Percentiles rank a stretch among this genome's conserved stretches.
Conservation (phyloP, 2,113 vertebrate genomes). For the Chlorocebus sabaeus region DNA sequence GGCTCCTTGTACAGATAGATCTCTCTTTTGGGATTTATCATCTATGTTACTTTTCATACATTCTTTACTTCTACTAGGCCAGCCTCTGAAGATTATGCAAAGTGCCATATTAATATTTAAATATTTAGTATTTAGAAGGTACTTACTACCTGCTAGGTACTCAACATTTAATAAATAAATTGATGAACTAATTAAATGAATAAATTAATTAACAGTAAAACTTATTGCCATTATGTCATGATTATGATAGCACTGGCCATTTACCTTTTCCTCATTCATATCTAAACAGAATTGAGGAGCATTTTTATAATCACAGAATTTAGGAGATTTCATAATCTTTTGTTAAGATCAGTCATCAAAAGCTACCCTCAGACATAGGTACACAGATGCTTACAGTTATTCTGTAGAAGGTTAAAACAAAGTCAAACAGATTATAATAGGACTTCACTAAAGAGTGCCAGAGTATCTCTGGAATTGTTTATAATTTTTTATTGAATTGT, state of each 20-base stretch:
- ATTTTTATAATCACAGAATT: background rate
- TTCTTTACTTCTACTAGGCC: background rate
- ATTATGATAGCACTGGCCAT: background rate
- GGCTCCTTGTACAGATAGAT: background rate
- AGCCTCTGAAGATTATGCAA: background rate
- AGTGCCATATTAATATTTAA: background rate
- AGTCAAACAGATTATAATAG: background rate
- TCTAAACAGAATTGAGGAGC: background rate
- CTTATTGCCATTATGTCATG: background rate
- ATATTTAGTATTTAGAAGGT: background rate
- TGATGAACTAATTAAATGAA: background rate
- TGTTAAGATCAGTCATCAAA: background rate
- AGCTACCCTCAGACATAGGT: background rate
- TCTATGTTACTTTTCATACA: background rate
- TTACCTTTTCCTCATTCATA: background rate
- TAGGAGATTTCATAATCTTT: background rate
- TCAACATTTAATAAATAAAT: background rate
- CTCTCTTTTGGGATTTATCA: background rate
- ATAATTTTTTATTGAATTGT: constrained; percentile 33
- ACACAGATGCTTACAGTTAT: background rate
- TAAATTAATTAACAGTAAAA: background rate
- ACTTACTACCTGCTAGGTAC: background rate
- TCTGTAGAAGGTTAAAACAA: background rate
- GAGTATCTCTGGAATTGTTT: constrained; percentile 34
- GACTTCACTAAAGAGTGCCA: background rate